phyloP scores from a whole-genome alignment of 1,140 invertebrate species.

The Bradysia coprophila region DNA sequence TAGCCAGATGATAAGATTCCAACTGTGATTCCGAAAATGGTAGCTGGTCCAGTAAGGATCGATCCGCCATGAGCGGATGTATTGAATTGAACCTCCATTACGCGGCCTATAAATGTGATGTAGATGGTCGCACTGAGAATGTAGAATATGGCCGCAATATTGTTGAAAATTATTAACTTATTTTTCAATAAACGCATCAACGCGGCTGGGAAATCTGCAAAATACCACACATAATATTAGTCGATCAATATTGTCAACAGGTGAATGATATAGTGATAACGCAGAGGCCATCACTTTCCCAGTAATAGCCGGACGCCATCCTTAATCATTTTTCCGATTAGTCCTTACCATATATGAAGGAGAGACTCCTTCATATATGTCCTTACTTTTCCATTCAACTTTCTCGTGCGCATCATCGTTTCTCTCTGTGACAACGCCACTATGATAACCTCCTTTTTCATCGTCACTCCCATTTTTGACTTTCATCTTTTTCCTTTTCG shows the following conservation, averaged over 20 bases:
- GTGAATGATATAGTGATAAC: background rate
- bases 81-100: conserved; percentile 49
- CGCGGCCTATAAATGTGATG: conserved; percentile 48
- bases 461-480: background rate
- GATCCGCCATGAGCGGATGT: conserved; percentile 38
- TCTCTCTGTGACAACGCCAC: background rate
- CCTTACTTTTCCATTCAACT: background rate
- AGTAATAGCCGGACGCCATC: too few relatives aligned
- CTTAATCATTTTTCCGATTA: background rate
- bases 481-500: conserved; percentile 7
- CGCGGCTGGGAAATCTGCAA: conserved; percentile 32
- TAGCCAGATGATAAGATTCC: conserved; percentile 40
- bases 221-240: background rate
- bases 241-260: too few relatives aligned
- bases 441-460: background rate
- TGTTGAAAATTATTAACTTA: conserved; percentile 36
- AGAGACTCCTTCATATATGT: background rate
- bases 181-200: conserved; percentile 37
- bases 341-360: background rate
- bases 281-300: background rate
- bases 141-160: conserved; percentile 35
- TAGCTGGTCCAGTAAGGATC: conserved; percentile 26
- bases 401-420: background rate
- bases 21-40: conserved; percentile 34
- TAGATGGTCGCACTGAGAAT: conserved; percentile 45